These are phyloP conservation scores for Bovichtus diacanthus DNA, from an alignment of 2,797 vertebrate species.

Conservation along the genomic window DNA sequence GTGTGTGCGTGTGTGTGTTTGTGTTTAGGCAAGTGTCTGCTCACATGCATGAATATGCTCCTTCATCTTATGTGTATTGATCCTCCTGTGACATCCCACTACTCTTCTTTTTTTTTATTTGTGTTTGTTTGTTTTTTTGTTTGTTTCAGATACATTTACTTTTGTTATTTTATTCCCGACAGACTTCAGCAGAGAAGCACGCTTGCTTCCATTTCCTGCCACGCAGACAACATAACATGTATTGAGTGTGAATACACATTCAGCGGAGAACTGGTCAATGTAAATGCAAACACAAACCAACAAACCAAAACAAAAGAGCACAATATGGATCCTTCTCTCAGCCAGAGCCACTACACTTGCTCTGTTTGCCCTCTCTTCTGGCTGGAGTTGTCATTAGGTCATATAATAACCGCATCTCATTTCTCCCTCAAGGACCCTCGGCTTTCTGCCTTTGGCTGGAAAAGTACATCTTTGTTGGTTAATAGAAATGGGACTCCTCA, in stretches of 20 bases:
- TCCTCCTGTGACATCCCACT: constrained; percentile 50
- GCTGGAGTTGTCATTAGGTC: constrained; percentile 75
- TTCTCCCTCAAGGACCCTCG: constrained; percentile 75
- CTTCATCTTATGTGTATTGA: constrained; percentile 75
- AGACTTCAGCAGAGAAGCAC: constrained; percentile 41
- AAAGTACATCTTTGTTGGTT: constrained; percentile 52
- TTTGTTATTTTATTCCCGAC: constrained; percentile 68
- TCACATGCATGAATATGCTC: constrained; percentile 79
- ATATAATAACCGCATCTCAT: constrained; percentile 75
- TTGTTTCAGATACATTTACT: constrained; percentile 57
- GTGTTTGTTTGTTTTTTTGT: constrained; percentile 54
- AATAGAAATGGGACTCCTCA: constrained; percentile 4
- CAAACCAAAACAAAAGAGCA: constrained; percentile 78
- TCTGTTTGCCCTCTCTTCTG: constrained; percentile 77
- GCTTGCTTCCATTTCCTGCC: constrained; percentile 67
- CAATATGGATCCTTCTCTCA: constrained; percentile 74
- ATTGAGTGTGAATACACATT: constrained; percentile 75
- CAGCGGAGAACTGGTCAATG: constrained; percentile 61
- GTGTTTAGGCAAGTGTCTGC: constrained; percentile 77
- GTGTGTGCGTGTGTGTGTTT: constrained; percentile 41
- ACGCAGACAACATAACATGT: constrained; percentile 57
- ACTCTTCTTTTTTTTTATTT: constrained; percentile 23
- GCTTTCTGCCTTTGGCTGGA: constrained; percentile 63
- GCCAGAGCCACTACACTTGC: constrained; percentile 64
- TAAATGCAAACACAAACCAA: constrained; percentile 82